Conservation (phyloP, 2,888 invertebrate species). For the Phyllotreta cruciferae region DNA sequence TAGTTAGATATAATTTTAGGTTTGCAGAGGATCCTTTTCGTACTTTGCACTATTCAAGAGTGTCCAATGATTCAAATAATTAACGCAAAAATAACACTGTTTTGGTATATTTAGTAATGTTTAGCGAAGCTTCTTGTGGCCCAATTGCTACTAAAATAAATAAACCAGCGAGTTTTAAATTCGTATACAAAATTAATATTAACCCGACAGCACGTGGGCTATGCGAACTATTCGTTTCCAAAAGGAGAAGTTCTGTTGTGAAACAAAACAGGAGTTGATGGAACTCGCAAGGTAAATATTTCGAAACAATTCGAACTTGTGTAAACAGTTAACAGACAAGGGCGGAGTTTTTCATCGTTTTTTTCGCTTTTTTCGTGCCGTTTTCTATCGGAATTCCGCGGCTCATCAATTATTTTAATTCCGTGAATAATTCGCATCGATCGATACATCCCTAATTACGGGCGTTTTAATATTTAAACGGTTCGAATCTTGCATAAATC, state of each 20-base stretch:
- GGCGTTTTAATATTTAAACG: constrained; percentile 2
- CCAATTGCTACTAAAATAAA: not conserved
- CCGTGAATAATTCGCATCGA: constrained; percentile 4
- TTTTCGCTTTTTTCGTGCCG: too few relatives aligned
- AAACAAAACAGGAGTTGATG: constrained; percentile 11
- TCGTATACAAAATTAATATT: too few relatives aligned
- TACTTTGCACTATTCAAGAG: constrained; percentile 38
- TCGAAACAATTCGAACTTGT: not conserved
- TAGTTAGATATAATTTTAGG: constrained; percentile 34
- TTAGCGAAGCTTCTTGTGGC: too few relatives aligned
- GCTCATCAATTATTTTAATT: constrained; percentile 14
- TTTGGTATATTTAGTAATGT: not conserved
- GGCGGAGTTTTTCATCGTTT: too few relatives aligned
- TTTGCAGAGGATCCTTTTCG: constrained; percentile 44
- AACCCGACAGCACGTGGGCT: too few relatives aligned
- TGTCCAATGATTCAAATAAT: not conserved
- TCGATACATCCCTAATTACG: constrained; percentile 12
- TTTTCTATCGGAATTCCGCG: too few relatives aligned
- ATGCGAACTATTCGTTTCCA: too few relatives aligned
- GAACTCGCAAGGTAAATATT: constrained; percentile 6
- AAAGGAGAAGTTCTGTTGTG: constrained; percentile 11
- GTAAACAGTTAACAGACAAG: too few relatives aligned
- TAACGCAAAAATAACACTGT: not conserved
- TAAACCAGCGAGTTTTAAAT: too few relatives aligned
- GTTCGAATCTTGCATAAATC: not conserved